A percentile compares a stretch with the other conserved stretches of the same genome.
Evolutionary conservation across 2,113 vertebrate species (phyloP).

Genomic region (Pao palembangensis): DNA sequence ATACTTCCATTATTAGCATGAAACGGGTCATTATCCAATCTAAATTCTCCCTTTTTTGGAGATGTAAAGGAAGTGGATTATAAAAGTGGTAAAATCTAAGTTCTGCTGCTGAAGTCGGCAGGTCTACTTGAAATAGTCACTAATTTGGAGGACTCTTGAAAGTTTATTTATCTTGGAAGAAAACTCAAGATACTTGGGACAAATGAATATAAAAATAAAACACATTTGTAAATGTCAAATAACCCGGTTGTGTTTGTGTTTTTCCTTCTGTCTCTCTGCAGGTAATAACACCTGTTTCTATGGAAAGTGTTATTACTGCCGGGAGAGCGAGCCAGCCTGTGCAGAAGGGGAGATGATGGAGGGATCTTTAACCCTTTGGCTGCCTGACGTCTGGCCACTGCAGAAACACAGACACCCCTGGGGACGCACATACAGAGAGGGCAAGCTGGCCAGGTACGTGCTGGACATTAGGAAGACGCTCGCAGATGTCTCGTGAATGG

Average conservation of each 20-base stretch:
- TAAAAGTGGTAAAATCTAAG: no score
- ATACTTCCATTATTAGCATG: no score
- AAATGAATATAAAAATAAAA: no score
- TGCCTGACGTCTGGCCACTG: slow-evolving; percentile 95
- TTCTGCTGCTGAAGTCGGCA: no score
- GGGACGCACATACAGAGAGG: slow-evolving; percentile 96
- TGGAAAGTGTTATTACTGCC: slow-evolving; percentile 97
- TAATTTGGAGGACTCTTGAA: no score
- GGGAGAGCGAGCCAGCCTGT: slow-evolving; percentile 95
- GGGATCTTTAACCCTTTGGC: slow-evolving; percentile 92
- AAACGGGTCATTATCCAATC: no score
- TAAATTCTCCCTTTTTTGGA: no score
- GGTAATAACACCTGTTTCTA: slow-evolving; percentile 98
- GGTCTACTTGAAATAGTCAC: no score
- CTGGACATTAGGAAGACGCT: neutral
- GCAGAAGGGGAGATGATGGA: slow-evolving; percentile 92
- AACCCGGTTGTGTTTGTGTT: neutral
- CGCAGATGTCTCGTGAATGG: neutral
- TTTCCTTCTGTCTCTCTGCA: slow-evolving; percentile 44
- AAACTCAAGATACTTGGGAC: no score
- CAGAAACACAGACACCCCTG: slow-evolving; percentile 97
- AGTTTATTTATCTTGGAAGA: no score
- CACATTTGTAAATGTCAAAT: no score
- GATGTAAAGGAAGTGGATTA: no score
- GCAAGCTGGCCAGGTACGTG: slow-evolving; percentile 89